phyloP scores from a whole-genome alignment of 2,888 invertebrate genomes.

The Stramonita haemastoma region DNA sequence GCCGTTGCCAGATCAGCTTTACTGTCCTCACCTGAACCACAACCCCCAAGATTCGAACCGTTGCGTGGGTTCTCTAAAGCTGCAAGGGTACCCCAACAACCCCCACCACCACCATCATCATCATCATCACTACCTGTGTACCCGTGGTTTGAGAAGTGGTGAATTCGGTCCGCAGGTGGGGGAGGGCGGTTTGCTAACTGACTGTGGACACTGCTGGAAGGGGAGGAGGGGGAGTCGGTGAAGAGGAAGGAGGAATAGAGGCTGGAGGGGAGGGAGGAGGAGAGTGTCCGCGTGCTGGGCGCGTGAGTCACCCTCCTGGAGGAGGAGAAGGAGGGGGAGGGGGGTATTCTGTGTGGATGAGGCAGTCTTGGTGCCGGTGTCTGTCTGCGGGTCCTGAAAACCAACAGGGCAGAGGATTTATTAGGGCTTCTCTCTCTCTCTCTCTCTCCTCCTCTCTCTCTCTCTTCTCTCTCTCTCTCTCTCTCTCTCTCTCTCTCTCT shows the following conservation, averaged over 20 bases:
- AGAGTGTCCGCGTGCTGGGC: neutral
- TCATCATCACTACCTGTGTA: too few species aligned
- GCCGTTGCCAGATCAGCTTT: neutral
- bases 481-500: too few species aligned
- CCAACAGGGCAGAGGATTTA: too few species aligned
- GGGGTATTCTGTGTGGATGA: neutral
- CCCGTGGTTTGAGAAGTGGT: neutral
- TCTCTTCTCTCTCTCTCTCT: too few species aligned
- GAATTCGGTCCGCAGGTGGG: neutral
- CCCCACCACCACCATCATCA: too few species aligned
- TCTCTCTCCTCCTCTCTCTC: too few species aligned
- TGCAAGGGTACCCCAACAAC: too few species aligned
- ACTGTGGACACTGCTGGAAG: neutral
- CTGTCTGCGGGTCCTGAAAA: neutral
- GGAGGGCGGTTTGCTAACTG: too few species aligned
- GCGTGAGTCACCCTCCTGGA: neutral
- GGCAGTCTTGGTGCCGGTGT: neutral
- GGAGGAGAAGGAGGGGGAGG: too few species aligned
- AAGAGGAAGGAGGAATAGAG: constrained; percentile 4
- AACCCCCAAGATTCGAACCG: neutral
- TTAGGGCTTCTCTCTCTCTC: too few species aligned
- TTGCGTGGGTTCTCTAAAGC: neutral
- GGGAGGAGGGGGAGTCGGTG: constrained; percentile 2
- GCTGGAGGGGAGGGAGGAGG: constrained; percentile 19
- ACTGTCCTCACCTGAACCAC: neutral